These are phyloP conservation scores for Sabatieria punctata DNA, from an alignment of 2,888 invertebrate genomes.

Conservation along the genomic window DNA sequence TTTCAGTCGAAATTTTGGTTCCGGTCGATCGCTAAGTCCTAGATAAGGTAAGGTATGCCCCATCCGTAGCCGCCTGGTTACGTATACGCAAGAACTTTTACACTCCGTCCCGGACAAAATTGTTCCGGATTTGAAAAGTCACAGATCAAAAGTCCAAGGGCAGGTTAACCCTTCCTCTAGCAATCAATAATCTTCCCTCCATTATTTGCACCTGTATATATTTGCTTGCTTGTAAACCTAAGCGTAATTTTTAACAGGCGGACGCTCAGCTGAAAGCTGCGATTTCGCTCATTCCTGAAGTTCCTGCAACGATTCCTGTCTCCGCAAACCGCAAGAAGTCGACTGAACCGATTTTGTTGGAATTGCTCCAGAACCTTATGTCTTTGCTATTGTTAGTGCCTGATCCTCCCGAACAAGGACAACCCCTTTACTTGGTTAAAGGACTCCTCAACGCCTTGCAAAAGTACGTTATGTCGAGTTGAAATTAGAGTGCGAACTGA, in stretches of 20 bases:
- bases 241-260: conserved; percentile 42
- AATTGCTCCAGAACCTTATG: conserved; percentile 49
- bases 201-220: conserved; percentile 23
- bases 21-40: too few species aligned
- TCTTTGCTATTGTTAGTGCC: conserved; percentile 67
- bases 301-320: conserved; percentile 45
- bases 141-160: too few species aligned
- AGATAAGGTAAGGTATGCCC: too few species aligned
- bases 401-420: conserved; percentile 49
- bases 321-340: conserved; percentile 20
- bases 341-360: conserved; percentile 43
- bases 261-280: conserved; percentile 85
- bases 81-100: too few species aligned
- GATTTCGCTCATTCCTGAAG: conserved; percentile 56
- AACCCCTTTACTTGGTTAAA: conserved; percentile 51
- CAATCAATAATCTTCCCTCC: too few species aligned
- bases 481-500: too few species aligned
- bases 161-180: too few species aligned
- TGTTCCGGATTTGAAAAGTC: too few species aligned
- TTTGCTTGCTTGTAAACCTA: background rate
- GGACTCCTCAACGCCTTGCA: conserved; percentile 63
- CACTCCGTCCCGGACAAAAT: too few species aligned
- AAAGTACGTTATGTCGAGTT: too few species aligned
- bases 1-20: too few species aligned
- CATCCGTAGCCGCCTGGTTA: too few species aligned